Base-by-base conservation (phyloP, 2,797 vertebrate species). In the Podargus strigoides region DNA sequence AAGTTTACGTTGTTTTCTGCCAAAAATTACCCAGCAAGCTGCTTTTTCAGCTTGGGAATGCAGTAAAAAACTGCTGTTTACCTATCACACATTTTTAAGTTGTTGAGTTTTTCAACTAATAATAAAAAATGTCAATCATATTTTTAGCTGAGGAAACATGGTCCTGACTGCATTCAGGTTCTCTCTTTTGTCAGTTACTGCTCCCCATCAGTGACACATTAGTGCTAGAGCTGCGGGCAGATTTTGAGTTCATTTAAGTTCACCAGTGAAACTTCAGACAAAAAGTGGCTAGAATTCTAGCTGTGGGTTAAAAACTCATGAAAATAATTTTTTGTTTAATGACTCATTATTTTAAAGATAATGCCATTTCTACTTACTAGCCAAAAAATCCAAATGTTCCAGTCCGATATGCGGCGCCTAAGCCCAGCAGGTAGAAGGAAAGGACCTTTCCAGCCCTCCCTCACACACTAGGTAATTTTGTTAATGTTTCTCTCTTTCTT, bases 241-340 rank as follows among this genome's bases (percentile, higher is more conserved):
- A 85, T 69, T 93, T 92, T 75, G 63, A 89, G 92, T 84, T 91
- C 69, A 81, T 75, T 91, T 92, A 74, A 75, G 85, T 86, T 87
- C 82, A 89, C 30, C 66, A 62, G 14, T 41, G 62, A 75, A 92
- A 81, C 55, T 53, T 53, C 41, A 67, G 52, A 59, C 12, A 82
- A 64, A 46, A 85, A 73, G 46, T 49, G 21, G 26, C 49, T 83
- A 30, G 17, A 88, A 87, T 36, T 59, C 46, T 83, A 84, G 16
- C 23, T 59, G 12, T 6, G 4, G 23, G 26, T 28, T 85, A 73
- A 79, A 75, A 94, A 32, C 11, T 64, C 23, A 32, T 9, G 5
- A 95, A 55, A 41, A 28, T 28, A 12, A 53, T 39, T 24, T 28
- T 34, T 42, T 70, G 58, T 30, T 52, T 32, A 64, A 52, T 20